Evolutionary conservation across 2,113 vertebrate genomes (phyloP).

Genomic region (Gadus chalcogrammus): DNA sequence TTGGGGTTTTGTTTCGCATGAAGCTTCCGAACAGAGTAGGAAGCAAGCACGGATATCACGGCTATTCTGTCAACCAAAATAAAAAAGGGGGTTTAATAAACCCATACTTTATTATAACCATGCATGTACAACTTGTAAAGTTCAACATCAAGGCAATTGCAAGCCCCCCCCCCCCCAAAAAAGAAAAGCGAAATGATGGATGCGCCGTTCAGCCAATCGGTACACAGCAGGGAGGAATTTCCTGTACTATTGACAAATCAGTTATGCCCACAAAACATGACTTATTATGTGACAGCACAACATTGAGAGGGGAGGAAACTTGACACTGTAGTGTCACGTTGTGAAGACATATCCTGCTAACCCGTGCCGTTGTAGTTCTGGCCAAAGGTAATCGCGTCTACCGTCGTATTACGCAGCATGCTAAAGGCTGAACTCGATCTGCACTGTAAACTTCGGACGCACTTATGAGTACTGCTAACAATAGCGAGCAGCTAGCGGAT

Average conservation of each 20-base stretch:
- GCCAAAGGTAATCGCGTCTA: no score
- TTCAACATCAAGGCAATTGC: constrained; percentile 21
- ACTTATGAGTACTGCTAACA: no score
- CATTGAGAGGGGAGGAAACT: constrained; percentile 71
- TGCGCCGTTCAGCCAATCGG: constrained; percentile 50
- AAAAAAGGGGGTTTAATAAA: not conserved
- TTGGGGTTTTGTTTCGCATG: no score
- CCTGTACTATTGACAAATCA: constrained; percentile 68
- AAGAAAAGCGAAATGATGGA: constrained; percentile 30
- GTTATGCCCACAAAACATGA: not conserved
- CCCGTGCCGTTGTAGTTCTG: no score
- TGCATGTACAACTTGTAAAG: not conserved
- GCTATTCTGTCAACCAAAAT: no score
- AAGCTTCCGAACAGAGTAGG: no score
- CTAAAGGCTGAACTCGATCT: no score
- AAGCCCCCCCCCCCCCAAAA: not conserved
- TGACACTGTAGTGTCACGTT: constrained; percentile 30
- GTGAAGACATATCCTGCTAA: no score
- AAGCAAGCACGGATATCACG: no score
- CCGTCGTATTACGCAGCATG: no score
- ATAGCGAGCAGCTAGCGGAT: no score
- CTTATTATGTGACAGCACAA: constrained; percentile 51
- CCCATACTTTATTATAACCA: not conserved
- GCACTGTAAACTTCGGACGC: no score
- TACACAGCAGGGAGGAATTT: constrained; percentile 27